Evolutionary conservation across 2,113 vertebrate genomes (phyloP), one percentile per base, ranked within the genome.

Genomic region (Nyctereutes procyonoides): DNA sequence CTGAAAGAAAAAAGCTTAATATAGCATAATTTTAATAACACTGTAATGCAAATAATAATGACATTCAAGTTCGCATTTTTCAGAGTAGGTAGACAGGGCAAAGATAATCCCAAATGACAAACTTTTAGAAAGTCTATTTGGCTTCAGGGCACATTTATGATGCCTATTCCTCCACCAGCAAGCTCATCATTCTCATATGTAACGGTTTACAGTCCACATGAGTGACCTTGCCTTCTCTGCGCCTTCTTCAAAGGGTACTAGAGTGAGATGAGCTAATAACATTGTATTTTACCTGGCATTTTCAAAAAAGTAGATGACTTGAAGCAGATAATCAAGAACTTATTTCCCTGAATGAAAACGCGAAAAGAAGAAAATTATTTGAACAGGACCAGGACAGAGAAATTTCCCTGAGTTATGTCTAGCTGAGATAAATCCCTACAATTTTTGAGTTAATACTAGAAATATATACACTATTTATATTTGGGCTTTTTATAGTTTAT

Each of bases 341-440:
- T 55, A 86, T 56, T 92, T 92, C 43, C 12, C 62, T 48, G 51
- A 76, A 89, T 85, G 56, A 67, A 85, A 92, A 55, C 13, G 22
- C 32, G 48, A 73, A 88, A 84, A 65, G 74, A 65, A 83, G 16
- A 79, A 84, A 35, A 71, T 55, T 63, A 94, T 79, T 86, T 96
- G 73, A 95, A 86, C 10, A 28, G 69, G 24, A 88, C 55, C 4
- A 90, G 28, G 71, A 76, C 28, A 81, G 76, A 60, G 62, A 85
- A 74, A 90, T 60, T 92, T 90, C n/a, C 38, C 58, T 60, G 38
- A 79, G 30, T 74, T 69, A 80, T 8, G 38, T 43, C 13, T 58
- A 56, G 51, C 28, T 95, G 51, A 85, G 51, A 67, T 62, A 94
- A 97, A 73, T n/a, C 53, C 22, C 26, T 71, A 81, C 16, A 16